A percentile compares a stretch with the other conserved stretches of the same genome.
These are phyloP conservation scores for Palythoa grandiflora DNA, from an alignment of 92 coral and sea anemone genomes.

Conservation along the genomic window DNA sequence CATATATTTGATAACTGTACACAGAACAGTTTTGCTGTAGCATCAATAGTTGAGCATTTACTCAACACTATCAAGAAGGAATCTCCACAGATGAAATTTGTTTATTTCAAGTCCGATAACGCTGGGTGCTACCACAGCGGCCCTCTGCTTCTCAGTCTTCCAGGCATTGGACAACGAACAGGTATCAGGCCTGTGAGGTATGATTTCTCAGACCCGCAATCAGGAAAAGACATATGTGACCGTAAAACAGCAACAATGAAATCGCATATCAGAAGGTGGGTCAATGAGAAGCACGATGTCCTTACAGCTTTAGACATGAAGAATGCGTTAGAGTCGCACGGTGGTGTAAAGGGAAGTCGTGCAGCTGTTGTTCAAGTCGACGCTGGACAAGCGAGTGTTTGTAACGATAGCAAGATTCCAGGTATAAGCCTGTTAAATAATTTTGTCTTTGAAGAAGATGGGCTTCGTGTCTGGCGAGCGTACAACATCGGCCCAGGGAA, in stretches of 20 bases:
- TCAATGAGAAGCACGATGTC: conserved; percentile 23
- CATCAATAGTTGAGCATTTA: conserved; percentile 56
- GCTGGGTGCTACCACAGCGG: conserved; percentile 68
- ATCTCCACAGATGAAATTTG: conserved; percentile 41
- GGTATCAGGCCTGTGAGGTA: conserved; percentile 37
- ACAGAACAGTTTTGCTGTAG: conserved; percentile 62
- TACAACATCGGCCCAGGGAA: conserved; percentile 44
- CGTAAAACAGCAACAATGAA: conserved; percentile 52
- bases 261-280: conserved; percentile 41
- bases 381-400: conserved; percentile 4
- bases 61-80: conserved; percentile 50
- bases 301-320: conserved; percentile 20
- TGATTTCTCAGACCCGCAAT: conserved; percentile 54
- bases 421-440: conserved; percentile 40
- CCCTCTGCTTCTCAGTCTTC: conserved; percentile 54
- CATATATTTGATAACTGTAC: conserved; percentile 50
- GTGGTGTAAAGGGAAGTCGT: conserved; percentile 25
- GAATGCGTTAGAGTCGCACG: conserved; percentile 30
- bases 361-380: conserved; percentile 19
- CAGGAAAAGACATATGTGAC: conserved; percentile 59
- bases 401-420: conserved; percentile 12
- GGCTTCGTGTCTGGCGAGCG: conserved; percentile 58
- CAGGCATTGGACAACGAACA: conserved; percentile 44
- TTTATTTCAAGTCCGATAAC: conserved; percentile 53
- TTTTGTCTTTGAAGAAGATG: conserved; percentile 39